Base-by-base conservation (phyloP, 2,797 vertebrate species). In the Microctenopoma stevenorrisi region DNA sequence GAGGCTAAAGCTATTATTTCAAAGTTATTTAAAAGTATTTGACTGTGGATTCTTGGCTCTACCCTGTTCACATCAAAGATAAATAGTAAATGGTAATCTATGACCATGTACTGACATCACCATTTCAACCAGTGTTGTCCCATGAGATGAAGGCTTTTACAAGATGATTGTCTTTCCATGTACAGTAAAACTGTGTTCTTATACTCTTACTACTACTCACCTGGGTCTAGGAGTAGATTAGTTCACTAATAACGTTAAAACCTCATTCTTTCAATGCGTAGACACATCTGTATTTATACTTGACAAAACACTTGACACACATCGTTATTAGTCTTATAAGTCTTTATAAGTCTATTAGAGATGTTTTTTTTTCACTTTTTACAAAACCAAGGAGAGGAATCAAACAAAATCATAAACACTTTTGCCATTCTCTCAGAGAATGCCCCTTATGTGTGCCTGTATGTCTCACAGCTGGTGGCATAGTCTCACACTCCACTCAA, bases 331-430 rank as follows among this genome's bases (percentile, higher is more conserved):
- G 15, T 86, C 81, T 86, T 90, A 86, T 90, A 91, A 86, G 86
- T 92, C 75, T 94, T 93, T 94, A 94, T 94, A 91, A 92, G 89
- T 94, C 90, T 91, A 88, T 92, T 92, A 92, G 84, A 92, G 88
- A 89, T 90, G 80, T 89, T 33, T 33, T 22, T 22, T 87, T 85
- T 89, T 76, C 60, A 89, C 90, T 94, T 94, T 95, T 93, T 94
- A 94, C 93, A 94, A 95, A 95, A 94, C 86, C 71, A 91, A 87
- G 83, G 77, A 91, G 66, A 89, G 72, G 80, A 90, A 86, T 88
- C 48, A 68, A 88, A 89, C 63, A 74, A 85, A 85, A 72, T 63
- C 73, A 81, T 77, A 83, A 91, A 92, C 92, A 92, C 90, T 93
- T 86, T 86, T 85, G 88, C 88, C 92, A 86, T 94, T 94, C 91